A percentile compares a stretch with the other conserved stretches of the same genome.
phyloP scores from a whole-genome alignment of 1,140 invertebrate genomes.

The Papilio helenus region DNA sequence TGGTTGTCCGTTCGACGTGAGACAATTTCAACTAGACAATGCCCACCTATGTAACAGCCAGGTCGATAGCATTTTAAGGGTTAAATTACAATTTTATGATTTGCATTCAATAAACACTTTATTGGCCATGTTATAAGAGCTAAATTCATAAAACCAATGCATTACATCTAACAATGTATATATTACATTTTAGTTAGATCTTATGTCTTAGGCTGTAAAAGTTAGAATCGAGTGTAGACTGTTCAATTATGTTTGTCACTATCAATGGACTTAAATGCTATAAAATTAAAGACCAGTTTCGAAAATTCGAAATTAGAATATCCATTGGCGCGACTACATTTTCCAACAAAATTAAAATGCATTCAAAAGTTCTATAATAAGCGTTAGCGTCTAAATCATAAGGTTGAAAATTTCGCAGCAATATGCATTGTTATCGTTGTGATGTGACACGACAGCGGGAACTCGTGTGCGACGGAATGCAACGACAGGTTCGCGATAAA shows the following conservation, averaged over 20 bases:
- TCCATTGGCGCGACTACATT: slow-evolving; percentile 41
- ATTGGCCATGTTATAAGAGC: neutral
- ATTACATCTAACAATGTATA: neutral
- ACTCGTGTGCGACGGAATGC: slow-evolving; percentile 71
- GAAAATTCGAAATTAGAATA: slow-evolving; percentile 41
- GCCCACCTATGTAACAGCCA: slow-evolving; percentile 44
- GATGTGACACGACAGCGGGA: slow-evolving; percentile 57
- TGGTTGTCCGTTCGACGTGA: slow-evolving; percentile 25
- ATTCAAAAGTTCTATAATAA: slow-evolving; percentile 37
- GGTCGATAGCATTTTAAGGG: slow-evolving; percentile 45
- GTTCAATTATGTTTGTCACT: neutral
- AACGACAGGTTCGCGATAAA: slow-evolving; percentile 55
- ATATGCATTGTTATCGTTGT: slow-evolving; percentile 40
- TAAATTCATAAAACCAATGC: slow-evolving; percentile 1
- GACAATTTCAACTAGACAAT: slow-evolving; percentile 39
- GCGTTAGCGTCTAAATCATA: slow-evolving; percentile 40
- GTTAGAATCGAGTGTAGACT: neutral
- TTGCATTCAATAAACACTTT: slow-evolving; percentile 13
- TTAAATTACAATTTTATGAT: neutral
- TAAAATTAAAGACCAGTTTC: slow-evolving; percentile 40
- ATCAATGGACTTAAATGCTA: slow-evolving; percentile 39
- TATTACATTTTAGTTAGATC: neutral
- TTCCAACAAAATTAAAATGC: neutral
- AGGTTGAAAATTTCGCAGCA: slow-evolving; percentile 42
- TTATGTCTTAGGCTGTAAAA: neutral